A percentile compares a stretch with the other conserved stretches of the same genome.
phyloP scores from a whole-genome alignment of 2,797 vertebrate genomes.

The Momotus momota region DNA sequence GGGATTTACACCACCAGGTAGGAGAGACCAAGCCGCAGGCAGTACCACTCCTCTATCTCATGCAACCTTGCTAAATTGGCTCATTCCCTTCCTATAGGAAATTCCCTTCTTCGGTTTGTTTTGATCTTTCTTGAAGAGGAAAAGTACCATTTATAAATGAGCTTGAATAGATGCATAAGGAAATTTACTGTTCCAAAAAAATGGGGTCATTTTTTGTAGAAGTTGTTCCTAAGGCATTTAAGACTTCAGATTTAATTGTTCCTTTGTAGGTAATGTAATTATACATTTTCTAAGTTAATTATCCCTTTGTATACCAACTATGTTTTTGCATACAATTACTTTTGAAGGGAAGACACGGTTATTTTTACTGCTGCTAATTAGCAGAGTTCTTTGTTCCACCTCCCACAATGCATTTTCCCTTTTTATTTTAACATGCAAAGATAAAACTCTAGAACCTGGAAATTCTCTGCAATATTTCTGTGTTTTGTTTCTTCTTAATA shows the following conservation, averaged over 20 bases:
- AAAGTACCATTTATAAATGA: not conserved
- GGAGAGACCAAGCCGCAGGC: not conserved
- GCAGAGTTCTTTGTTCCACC: not conserved
- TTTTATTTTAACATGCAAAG: not conserved
- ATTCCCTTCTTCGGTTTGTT: not conserved
- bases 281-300: not conserved
- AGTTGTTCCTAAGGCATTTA: not conserved
- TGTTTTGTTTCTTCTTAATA: not conserved
- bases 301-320: not conserved
- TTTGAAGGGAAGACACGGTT: not conserved
- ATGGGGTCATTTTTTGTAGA: not conserved
- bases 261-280: not conserved
- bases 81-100: not conserved
- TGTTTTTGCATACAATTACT: not conserved
- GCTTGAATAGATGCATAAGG: not conserved
- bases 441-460: not conserved
- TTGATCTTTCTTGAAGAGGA: not conserved
- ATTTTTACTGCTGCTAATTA: not conserved
- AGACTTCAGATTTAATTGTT: not conserved
- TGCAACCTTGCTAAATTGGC: not conserved
- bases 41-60: not conserved
- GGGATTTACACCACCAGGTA: not conserved
- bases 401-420: not conserved
- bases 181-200: not conserved
- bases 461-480: not conserved